Percentiles rank a stretch among this genome's conserved stretches.
Conservation (phyloP, 2,113 vertebrate genomes). For the Hyaena hyaena region DNA sequence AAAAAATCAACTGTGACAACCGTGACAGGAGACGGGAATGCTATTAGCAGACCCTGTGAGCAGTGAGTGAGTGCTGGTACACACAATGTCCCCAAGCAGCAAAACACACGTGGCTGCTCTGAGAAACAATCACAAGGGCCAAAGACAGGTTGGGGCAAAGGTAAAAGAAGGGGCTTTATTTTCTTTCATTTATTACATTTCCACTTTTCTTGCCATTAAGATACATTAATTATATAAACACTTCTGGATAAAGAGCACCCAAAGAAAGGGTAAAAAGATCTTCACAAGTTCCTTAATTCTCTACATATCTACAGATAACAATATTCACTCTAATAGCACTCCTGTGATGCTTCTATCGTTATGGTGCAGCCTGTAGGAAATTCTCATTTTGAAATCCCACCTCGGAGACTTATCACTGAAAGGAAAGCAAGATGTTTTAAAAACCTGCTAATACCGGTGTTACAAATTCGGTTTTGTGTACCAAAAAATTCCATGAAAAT, state of each 20-base stretch:
- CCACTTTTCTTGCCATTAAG: slow-evolving; percentile 50
- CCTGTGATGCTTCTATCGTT: slow-evolving; percentile 32
- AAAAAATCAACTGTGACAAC: slow-evolving; percentile 58
- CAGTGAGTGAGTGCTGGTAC: neutral
- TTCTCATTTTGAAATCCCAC: slow-evolving; percentile 67
- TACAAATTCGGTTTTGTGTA: neutral
- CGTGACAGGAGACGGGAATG: slow-evolving; percentile 22
- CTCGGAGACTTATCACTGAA: slow-evolving; percentile 58
- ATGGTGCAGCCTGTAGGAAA: slow-evolving; percentile 8
- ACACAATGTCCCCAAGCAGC: neutral
- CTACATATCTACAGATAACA: slow-evolving; percentile 30
- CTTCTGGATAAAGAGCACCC: slow-evolving; percentile 15
- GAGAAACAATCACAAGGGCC: slow-evolving; percentile 13
- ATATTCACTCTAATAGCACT: slow-evolving; percentile 56
- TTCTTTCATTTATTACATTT: slow-evolving; percentile 23
- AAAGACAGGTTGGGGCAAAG: neutral
- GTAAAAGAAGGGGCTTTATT: slow-evolving; percentile 32
- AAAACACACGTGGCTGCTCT: neutral
- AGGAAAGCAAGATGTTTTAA: neutral
- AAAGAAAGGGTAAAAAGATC: slow-evolving; percentile 49
- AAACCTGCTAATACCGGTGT: neutral
- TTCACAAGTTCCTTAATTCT: slow-evolving; percentile 54
- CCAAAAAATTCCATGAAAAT: neutral
- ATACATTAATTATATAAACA: slow-evolving; percentile 51
- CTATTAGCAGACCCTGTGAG: slow-evolving; percentile 55